These are phyloP conservation scores for Perodicticus potto DNA, from an alignment of 2,797 vertebrate genomes.

Conservation along the genomic window DNA sequence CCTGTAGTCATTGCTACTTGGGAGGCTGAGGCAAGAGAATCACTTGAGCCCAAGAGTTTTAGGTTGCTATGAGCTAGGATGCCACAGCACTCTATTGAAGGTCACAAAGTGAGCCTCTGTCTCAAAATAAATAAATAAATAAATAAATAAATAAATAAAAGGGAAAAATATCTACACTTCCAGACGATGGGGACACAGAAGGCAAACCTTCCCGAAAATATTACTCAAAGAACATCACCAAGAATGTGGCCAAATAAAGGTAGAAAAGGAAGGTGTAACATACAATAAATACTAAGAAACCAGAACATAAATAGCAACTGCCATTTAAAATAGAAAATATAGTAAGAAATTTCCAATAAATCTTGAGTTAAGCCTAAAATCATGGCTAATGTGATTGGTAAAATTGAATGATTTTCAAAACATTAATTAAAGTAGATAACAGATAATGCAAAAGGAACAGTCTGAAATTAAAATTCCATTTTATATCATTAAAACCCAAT, in stretches of 20 bases:
- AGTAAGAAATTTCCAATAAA: conserved; percentile 18
- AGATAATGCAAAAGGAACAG: not conserved
- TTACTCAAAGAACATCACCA: conserved; percentile 40
- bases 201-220: conserved; percentile 43
- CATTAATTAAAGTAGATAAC: not conserved
- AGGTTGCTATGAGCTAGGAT: no score
- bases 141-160: no score
- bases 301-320: no score
- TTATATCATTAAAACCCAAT: conserved; percentile 35
- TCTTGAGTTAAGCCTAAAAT: conserved; percentile 27
- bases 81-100: no score
- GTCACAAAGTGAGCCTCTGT: no score
- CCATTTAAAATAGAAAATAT: no score
- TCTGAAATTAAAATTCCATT: not conserved
- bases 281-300: not conserved
- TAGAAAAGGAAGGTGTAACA: not conserved
- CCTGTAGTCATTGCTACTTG: no score
- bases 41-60: no score
- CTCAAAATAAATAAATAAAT: no score
- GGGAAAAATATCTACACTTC: conserved; percentile 29
- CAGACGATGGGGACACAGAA: conserved; percentile 11
- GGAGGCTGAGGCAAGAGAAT: no score
- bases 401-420: conserved; percentile 14
- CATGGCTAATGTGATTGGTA: not conserved
- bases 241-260: conserved; percentile 6